Percentiles rank a stretch among this genome's conserved stretches.
phyloP scores from a whole-genome alignment of 1,140 invertebrate species.

The Zaprionus davidi region DNA sequence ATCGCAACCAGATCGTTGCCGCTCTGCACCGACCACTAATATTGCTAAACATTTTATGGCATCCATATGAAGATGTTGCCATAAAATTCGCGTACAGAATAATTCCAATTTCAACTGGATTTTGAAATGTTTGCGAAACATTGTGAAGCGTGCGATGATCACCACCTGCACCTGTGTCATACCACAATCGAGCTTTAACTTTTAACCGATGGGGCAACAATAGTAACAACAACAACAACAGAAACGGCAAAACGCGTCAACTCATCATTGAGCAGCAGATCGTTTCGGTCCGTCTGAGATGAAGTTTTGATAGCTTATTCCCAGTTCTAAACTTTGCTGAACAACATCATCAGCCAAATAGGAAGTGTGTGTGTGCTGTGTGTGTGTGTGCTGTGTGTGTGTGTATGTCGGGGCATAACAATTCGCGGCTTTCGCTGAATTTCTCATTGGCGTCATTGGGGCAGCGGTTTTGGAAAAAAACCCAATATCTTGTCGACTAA shows the following conservation, averaged over 20 bases:
- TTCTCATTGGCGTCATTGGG: constrained; percentile 44
- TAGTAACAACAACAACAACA: neutral
- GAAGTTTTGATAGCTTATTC: constrained; percentile 26
- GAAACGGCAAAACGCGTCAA: neutral
- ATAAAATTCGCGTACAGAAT: neutral
- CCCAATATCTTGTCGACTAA: constrained; percentile 11
- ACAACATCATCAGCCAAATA: constrained; percentile 24
- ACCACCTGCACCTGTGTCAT: neutral
- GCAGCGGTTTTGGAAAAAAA: constrained; percentile 22
- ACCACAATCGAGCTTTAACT: neutral
- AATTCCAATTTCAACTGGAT: neutral
- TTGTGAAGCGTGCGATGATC: neutral
- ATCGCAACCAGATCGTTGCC: neutral
- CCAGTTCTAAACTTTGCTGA: constrained; percentile 34
- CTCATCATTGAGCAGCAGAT: constrained; percentile 4
- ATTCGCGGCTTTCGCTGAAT: constrained; percentile 43
- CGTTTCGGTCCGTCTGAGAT: neutral
- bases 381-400: constrained; percentile 23
- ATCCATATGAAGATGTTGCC: neutral
- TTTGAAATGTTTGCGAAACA: neutral
- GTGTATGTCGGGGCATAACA: constrained; percentile 18
- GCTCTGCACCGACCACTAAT: neutral
- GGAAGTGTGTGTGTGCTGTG: neutral
- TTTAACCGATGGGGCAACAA: neutral
- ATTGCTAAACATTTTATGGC: constrained; percentile 5